A percentile compares a stretch with the other conserved stretches of the same genome.
phyloP scores from a whole-genome alignment of 2,113 vertebrate species.

The Tylochromis polylepis region DNA sequence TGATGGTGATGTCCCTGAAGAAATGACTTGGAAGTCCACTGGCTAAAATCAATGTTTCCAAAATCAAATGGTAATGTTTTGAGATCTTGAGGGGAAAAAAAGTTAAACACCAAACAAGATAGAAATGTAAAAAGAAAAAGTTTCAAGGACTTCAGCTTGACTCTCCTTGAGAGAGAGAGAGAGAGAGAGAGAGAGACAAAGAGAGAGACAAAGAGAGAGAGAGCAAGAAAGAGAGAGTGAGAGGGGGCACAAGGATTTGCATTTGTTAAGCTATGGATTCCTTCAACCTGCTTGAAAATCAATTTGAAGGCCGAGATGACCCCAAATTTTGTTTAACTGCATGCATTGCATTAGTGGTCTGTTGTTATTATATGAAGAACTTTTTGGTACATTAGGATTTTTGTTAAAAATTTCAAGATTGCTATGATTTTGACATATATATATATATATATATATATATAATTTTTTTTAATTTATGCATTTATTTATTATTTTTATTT shows the following conservation, averaged over 20 bases:
- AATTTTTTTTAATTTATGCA: no score
- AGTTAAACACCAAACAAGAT: neutral
- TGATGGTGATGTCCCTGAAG: neutral
- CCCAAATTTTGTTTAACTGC: neutral
- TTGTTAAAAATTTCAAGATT: neutral
- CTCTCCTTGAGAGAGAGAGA: neutral
- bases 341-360: neutral
- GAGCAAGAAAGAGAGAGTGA: neutral
- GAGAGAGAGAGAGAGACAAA: neutral
- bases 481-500: no score
- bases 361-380: neutral
- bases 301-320: neutral
- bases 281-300: neutral
- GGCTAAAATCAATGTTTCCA: neutral
- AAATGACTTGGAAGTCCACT: neutral
- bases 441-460: no score
- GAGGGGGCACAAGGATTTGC: neutral
- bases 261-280: neutral
- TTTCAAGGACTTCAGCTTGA: neutral
- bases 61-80: neutral
- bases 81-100: neutral
- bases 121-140: neutral
- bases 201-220: neutral
- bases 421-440: no score
- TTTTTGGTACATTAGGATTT: neutral